Percentiles rank a stretch among this genome's conserved stretches.
Evolutionary conservation across 2,888 invertebrate genomes (phyloP).

Genomic region (Pycnomerus fuliginosus): DNA sequence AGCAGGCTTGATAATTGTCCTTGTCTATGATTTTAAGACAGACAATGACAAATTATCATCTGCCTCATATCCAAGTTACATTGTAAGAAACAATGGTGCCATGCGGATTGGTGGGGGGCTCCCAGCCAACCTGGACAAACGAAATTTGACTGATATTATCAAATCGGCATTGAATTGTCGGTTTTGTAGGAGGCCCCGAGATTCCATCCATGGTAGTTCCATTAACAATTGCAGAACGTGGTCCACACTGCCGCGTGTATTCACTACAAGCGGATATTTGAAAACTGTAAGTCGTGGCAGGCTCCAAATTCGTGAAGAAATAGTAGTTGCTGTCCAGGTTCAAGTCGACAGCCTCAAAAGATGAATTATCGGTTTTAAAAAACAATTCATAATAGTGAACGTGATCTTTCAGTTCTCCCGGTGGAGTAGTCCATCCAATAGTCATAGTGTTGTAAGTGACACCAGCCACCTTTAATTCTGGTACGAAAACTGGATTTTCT

Average conservation of each 20-base stretch:
- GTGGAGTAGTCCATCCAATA: slow-evolving; percentile 75
- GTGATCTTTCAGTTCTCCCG: slow-evolving; percentile 63
- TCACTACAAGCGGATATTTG: slow-evolving; percentile 81
- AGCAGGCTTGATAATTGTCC: neutral
- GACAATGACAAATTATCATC: too few species aligned
- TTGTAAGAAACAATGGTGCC: slow-evolving; percentile 79
- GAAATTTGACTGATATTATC: slow-evolving; percentile 61
- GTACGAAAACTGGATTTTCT: slow-evolving; percentile 75
- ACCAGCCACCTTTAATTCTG: slow-evolving; percentile 70
- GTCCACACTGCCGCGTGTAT: slow-evolving; percentile 72
- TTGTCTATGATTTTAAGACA: slow-evolving; percentile 1
- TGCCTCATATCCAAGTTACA: too few species aligned
- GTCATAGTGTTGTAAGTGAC: slow-evolving; percentile 72
- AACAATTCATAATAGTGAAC: slow-evolving; percentile 76
- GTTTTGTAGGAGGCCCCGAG: slow-evolving; percentile 71
- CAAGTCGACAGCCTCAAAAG: slow-evolving; percentile 63
- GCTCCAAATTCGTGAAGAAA: slow-evolving; percentile 74
- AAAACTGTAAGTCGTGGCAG: slow-evolving; percentile 79
- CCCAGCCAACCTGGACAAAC: slow-evolving; percentile 72
- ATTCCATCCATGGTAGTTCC: slow-evolving; percentile 83
- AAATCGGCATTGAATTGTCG: slow-evolving; percentile 66
- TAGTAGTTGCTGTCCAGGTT: slow-evolving; percentile 69
- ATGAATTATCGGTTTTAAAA: slow-evolving; percentile 59
- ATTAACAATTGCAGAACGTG: slow-evolving; percentile 74
- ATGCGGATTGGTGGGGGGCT: slow-evolving; percentile 69